These are phyloP conservation scores for Styela clava DNA, from an alignment of 23 tunicate species.

Conservation along the genomic window DNA sequence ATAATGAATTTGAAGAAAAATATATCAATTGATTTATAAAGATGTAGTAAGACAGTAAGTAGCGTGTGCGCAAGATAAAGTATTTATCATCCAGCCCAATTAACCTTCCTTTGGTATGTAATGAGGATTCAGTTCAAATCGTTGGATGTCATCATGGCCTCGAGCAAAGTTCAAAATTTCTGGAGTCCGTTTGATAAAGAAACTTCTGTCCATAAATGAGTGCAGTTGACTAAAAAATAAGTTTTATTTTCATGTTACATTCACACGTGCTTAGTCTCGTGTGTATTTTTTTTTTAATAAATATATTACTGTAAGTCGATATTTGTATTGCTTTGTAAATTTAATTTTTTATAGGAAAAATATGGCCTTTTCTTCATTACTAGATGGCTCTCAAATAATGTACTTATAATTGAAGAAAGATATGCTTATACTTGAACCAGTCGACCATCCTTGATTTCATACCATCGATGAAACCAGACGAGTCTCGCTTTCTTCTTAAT, in stretches of 20 bases:
- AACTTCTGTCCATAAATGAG: slow-evolving; percentile 8
- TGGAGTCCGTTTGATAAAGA: slow-evolving; percentile 15
- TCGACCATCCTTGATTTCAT: background rate
- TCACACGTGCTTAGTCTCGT: no score
- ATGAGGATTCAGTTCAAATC: slow-evolving; percentile 8
- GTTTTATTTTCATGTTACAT: no score
- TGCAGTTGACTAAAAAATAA: slow-evolving; percentile 1
- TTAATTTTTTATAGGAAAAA: no score
- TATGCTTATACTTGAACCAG: slow-evolving; percentile 28
- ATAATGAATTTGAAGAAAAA: no score
- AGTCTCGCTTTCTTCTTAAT: background rate
- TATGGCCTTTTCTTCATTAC: no score
- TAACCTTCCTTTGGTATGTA: background rate
- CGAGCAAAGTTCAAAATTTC: slow-evolving; percentile 21
- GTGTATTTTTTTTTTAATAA: no score
- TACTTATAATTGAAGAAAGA: no score
- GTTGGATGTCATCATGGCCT: background rate
- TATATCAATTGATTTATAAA: no score
- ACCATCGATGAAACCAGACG: background rate
- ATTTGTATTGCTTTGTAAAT: no score
- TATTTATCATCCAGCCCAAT: background rate
- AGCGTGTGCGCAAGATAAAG: background rate
- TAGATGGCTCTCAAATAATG: no score
- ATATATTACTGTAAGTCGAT: no score
- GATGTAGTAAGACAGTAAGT: no score